These are phyloP conservation scores for Acanthosepion pharaonis DNA, from an alignment of 2,888 invertebrate genomes.

Conservation along the genomic window DNA sequence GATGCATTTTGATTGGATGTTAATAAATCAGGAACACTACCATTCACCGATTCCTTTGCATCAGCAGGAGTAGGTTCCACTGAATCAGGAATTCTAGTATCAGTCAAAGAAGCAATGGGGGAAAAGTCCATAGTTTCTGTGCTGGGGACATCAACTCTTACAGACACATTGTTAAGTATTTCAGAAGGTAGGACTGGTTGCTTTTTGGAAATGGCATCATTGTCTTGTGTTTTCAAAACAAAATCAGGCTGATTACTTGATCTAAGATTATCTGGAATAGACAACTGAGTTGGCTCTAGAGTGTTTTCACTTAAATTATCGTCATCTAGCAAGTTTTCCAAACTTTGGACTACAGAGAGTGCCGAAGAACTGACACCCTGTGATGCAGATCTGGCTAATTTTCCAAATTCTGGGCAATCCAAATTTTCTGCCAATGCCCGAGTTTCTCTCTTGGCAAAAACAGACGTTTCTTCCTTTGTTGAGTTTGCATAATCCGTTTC, in stretches of 20 bases:
- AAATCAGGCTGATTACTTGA: not conserved
- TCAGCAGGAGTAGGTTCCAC: not conserved
- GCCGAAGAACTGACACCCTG: not conserved
- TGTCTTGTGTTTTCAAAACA: not conserved
- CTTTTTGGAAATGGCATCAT: not conserved
- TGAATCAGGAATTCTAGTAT: not conserved
- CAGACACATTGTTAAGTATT: not conserved
- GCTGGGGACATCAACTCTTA: not conserved
- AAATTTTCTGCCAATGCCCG: not conserved
- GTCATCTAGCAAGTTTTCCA: not conserved
- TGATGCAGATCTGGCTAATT: not conserved
- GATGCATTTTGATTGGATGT: not conserved
- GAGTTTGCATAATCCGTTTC: not conserved
- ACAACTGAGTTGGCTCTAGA: not conserved
- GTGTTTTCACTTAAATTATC: not conserved
- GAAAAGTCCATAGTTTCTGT: not conserved
- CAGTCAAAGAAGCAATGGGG: not conserved
- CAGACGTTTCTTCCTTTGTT: not conserved
- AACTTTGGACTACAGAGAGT: not conserved
- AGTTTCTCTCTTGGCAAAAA: not conserved
- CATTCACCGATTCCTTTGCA: not conserved
- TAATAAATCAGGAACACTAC: not conserved
- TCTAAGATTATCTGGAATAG: not conserved
- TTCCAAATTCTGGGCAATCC: not conserved
- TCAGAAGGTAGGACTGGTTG: not conserved